Base-by-base conservation (phyloP, 1,140 invertebrate species). In the Drosophila sulfurigaster region DNA sequence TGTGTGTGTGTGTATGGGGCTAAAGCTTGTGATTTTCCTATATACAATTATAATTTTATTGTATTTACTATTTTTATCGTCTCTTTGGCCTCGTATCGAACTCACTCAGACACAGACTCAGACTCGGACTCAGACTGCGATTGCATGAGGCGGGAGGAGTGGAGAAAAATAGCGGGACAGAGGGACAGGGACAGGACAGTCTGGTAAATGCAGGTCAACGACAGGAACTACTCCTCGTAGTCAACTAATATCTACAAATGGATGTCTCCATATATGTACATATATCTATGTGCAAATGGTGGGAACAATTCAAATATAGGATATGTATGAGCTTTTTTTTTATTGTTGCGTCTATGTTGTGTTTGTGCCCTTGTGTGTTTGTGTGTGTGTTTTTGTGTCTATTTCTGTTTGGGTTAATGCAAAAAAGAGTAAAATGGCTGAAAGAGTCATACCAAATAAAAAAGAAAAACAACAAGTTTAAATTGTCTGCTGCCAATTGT, bases 1-100 rank as follows among this genome's bases (percentile, higher is more conserved):
- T 38, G 52, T 62, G 52, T 57, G 43, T 51, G 58, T 68, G 59
- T 68, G 51, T 52, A 8, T 38, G 62, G 58, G 79, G 66, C 59
- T 74, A 78, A 76, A 89, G 83, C 80, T 89, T 81, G 74, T 80
- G 78, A 85, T 88, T 88, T 88, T 88, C 85, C 85, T 89, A 89
- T 89, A 90, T 89, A 89, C 85, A 89, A 89, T 89, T 89, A 89
- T 89, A 89, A 89, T 89, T 90, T 90, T 89, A 89, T 89, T 89
- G 85, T 89, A 90, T 90, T 90, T 89, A 90, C 85, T 89, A 89
- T 89, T 89, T 89, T 89, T 89, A 80, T 89, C 83, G 83, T 88
- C 82, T 78, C 81, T 88, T 81, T 88, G 81, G 78, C 85, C 79
- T 89, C 77, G 85, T 81, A 89, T 89, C 74, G 86, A 89, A 89